These are phyloP conservation scores for Nicator chloris DNA, from an alignment of 2,113 vertebrate species.

Conservation along the genomic window DNA sequence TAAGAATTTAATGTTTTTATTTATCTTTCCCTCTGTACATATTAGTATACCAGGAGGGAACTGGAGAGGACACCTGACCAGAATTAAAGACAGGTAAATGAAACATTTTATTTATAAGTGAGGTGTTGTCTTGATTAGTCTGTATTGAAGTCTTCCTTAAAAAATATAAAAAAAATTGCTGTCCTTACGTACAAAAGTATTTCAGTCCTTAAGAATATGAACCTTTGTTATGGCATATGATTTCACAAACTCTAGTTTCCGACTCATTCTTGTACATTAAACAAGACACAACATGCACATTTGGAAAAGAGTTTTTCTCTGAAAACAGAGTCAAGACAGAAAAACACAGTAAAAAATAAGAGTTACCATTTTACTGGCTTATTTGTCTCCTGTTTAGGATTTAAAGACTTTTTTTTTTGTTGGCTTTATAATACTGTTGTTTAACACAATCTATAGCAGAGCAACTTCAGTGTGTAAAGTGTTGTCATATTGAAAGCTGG, in stretches of 20 bases:
- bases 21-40: neutral
- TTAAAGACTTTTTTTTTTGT: neutral
- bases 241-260: neutral
- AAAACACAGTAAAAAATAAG: neutral
- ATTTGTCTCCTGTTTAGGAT: neutral
- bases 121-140: neutral
- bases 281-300: neutral
- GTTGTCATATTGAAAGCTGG: neutral
- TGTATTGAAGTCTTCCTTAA: neutral
- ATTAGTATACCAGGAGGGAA: conserved; percentile 79
- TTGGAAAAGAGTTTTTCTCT: neutral
- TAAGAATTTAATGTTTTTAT: conserved; percentile 15
- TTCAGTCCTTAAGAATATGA: neutral
- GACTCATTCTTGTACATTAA: neutral
- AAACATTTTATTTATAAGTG: neutral
- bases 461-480: neutral
- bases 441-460: neutral
- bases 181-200: neutral
- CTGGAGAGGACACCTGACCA: conserved; percentile 84
- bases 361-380: neutral
- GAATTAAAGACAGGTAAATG: conserved; percentile 77
- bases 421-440: neutral
- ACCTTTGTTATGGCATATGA: neutral
- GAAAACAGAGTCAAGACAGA: neutral
- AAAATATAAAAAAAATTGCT: neutral